Evolutionary conservation across 23 tunicate genomes (phyloP), one percentile per base, ranked within the genome.

Genomic region (Halocynthia aurantium): DNA sequence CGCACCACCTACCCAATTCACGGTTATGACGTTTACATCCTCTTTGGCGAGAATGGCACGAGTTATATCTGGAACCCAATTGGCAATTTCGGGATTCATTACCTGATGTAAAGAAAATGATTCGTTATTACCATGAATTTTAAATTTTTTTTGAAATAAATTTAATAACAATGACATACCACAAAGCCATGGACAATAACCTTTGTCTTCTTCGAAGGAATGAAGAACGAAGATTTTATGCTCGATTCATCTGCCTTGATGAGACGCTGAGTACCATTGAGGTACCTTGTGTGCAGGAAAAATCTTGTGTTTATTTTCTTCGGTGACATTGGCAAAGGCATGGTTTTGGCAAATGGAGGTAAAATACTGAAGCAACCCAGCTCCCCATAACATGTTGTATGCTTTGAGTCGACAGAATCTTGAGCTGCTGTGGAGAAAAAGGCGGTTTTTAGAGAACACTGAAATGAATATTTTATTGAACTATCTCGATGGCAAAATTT

Each of bases 1-100:
- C 7, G 98, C 92, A 7, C 98, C 98, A 11, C 78, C 76, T 11
- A 86, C 88, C 98, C 98, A 92, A 66, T 92, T 73, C 12, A 86
- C 84, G 44, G 72, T 79, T 11, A 92, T 86, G 21, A 92, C 98
- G 75, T 92, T 92, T 0, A 92, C 98, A 57, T 86, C 98, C n/a
- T 92, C 92, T 53, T 82, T 74, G 22, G 71, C 77, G 21, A 92
- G 18, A 52, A 92, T 92, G 7, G 98, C 73, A 53, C 79, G 81
- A 18, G 98, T 82, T 8, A 82, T 77, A 61, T 82, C 80, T 6
- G 92, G 85, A 22, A 92, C 92, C 98, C 98, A 92, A 53, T 79
- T 79, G 6, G 92, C 83, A 1, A 92, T 52, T 0, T 57, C 71
- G 63, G 70, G 50, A 6, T 80, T 67, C 6, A 71, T 51, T 52